Percentiles rank a stretch among this genome's conserved stretches.
Evolutionary conservation across 2,797 vertebrate species (phyloP).

Genomic region (Eremophila alpestris): DNA sequence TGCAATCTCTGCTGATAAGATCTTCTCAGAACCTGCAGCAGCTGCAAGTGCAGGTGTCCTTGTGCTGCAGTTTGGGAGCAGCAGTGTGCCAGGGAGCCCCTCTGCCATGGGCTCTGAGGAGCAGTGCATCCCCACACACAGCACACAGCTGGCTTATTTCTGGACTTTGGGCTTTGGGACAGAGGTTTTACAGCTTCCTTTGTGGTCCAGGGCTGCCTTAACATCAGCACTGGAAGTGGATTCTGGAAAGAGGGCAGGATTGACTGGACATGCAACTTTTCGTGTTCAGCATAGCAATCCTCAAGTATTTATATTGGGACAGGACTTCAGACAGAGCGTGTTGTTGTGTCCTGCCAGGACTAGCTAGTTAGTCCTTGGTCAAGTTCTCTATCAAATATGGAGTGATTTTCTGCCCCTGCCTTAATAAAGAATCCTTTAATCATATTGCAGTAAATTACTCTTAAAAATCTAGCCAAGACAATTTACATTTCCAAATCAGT

Average conservation of each 20-base stretch:
- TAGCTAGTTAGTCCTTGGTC: neutral
- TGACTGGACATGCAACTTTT: neutral
- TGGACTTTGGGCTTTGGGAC: neutral
- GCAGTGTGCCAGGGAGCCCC: accelerated
- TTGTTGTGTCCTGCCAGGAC: neutral
- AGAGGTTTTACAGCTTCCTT: neutral
- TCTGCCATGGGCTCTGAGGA: neutral
- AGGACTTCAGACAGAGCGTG: neutral
- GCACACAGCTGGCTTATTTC: accelerated
- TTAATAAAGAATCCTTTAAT: neutral
- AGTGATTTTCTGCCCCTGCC: neutral
- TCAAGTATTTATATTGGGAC: neutral
- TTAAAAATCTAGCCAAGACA: neutral
- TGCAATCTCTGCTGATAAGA: neutral
- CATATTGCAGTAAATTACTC: neutral
- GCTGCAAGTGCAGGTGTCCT: neutral
- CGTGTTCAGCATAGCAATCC: neutral
- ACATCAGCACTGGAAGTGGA: neutral
- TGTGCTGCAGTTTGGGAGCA: neutral
- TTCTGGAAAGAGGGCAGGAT: neutral
- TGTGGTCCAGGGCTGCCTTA: neutral
- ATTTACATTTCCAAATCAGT: neutral
- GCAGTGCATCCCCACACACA: neutral
- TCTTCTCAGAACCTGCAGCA: neutral
- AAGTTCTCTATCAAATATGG: neutral